These are phyloP conservation scores for Leptoteleia sp. DNA, from an alignment of 1,140 invertebrate genomes.

Conservation along the genomic window DNA sequence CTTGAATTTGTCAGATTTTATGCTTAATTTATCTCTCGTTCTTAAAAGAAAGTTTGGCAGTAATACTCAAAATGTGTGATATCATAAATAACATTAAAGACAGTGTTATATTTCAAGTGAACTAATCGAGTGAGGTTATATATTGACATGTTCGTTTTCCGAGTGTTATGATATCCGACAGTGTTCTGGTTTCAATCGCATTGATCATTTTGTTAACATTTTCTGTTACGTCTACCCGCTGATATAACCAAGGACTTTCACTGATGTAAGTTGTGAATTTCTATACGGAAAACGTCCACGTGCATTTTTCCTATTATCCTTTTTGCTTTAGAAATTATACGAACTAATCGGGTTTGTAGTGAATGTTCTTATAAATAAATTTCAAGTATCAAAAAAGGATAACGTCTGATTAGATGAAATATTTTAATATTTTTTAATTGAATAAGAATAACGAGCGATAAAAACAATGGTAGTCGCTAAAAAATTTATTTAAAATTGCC, in stretches of 20 bases:
- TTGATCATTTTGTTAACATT: slow-evolving; percentile 15
- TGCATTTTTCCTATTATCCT: slow-evolving; percentile 16
- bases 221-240: slow-evolving; percentile 25
- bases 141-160: slow-evolving; percentile 19
- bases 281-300: slow-evolving; percentile 29
- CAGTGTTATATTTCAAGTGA: not conserved
- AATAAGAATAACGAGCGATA: no score
- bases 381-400: no score
- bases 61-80: not conserved
- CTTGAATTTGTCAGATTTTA: not conserved
- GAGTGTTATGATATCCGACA: slow-evolving; percentile 16
- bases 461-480: no score
- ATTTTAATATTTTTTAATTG: no score
- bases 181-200: slow-evolving; percentile 5
- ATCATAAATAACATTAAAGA: slow-evolving; percentile 1
- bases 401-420: no score
- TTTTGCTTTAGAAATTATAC: no score
- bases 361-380: no score
- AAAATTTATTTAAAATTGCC: no score
- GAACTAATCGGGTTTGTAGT: no score
- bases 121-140: not conserved
- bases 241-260: slow-evolving; percentile 50
- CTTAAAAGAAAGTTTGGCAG: not conserved
- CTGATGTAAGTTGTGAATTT: slow-evolving; percentile 57
- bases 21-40: not conserved